phyloP scores from a whole-genome alignment of 2,113 vertebrate genomes.

The Marmota flaviventris region DNA sequence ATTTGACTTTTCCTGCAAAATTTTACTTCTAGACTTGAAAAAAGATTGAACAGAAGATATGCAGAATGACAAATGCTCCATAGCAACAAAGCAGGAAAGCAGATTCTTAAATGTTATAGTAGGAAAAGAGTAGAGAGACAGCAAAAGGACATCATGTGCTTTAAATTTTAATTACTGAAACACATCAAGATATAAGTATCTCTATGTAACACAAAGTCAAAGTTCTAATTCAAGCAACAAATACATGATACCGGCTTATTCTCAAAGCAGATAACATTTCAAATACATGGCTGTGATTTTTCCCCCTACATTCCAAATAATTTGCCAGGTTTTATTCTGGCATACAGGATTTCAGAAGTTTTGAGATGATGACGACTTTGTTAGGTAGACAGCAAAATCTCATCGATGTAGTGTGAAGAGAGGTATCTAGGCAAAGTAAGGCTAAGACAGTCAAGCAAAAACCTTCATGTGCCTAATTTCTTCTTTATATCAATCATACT shows the following conservation, averaged over 20 bases:
- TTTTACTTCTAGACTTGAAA: neutral
- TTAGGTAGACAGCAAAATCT: neutral
- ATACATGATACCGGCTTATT: neutral
- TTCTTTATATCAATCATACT: conserved; percentile 55
- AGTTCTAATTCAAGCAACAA: neutral
- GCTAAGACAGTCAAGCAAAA: neutral
- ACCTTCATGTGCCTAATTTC: conserved; percentile 42
- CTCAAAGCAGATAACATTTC: neutral
- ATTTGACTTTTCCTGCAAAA: neutral
- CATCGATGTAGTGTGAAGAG: neutral
- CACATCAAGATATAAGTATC: neutral
- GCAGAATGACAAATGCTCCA: neutral
- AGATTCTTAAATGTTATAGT: neutral
- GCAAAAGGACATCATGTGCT: neutral
- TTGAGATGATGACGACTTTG: neutral
- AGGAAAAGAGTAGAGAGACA: neutral
- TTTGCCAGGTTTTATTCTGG: neutral
- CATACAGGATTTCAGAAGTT: neutral
- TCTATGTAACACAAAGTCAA: neutral
- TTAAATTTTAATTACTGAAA: conserved; percentile 49
- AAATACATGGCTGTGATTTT: neutral
- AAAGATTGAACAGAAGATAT: neutral
- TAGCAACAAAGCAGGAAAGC: neutral
- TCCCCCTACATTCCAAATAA: neutral
- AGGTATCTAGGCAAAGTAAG: neutral